Base-by-base conservation (phyloP, 2,888 invertebrate species). In the Acleris sparsana region DNA sequence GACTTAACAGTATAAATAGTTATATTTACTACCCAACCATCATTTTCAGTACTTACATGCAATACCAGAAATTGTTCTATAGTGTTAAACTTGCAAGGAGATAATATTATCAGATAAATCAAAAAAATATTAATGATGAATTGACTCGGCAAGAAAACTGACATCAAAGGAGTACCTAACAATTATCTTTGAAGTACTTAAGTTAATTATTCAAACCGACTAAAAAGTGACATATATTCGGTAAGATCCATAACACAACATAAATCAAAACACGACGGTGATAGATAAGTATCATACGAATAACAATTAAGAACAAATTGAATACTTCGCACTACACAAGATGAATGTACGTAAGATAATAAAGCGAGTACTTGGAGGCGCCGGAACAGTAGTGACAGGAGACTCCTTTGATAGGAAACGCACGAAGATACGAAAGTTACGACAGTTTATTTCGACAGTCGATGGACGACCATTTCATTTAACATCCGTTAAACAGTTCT, bases 331-430 rank as follows among this genome's bases (percentile, higher is more conserved):
- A 78, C 74, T 79, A 71, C 73, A 66, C 70, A 79, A 80, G 80
- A 83, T 78, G 72, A 79, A 83, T 80, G 75, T 52, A 71, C 70
- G 71, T 70, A 63, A 80, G 77, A 83, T 80, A 79, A 77, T 78
- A 72, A 71, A 72, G 71, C 73, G 70, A 70, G 72, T 70, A 73
- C 77, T 69, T 73, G 71, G 73, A 73, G 75, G 72, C 77, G 74
- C 72, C 69, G 71, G 67, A 69, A 70, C 70, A 71, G 75, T 77
- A 77, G 75, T 72, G 63, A 60, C 63, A 74, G 70, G 76, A 70
- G 70, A 73, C 55, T 63, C 60, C 29, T 63, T 61, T 51, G 65
- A 69, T 73, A 70, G 65, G 73, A 43, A 29, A 33, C 48, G 53
- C 18, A 13, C 39, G 7, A 25, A 1, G 25, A 25, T 6, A 25